Evolutionary conservation across 2,797 vertebrate genomes (phyloP).

Genomic region (Manis javanica): DNA sequence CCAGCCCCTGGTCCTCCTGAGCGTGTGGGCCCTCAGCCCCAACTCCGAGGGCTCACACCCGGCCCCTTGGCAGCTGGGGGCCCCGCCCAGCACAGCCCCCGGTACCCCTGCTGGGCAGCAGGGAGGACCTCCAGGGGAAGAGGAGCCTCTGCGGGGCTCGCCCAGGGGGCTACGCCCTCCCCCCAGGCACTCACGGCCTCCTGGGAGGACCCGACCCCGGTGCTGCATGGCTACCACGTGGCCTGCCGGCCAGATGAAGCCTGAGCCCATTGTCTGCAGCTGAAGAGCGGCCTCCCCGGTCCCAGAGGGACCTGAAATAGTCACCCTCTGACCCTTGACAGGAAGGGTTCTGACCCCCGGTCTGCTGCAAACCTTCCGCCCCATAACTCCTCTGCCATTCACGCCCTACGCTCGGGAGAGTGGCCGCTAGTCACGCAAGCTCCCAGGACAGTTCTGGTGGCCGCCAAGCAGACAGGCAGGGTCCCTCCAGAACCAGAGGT

Average conservation of each 20-base stretch:
- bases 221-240: too few relatives aligned
- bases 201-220: too few relatives aligned
- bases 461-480: background rate
- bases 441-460: too few relatives aligned
- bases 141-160: background rate
- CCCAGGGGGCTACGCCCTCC: too few relatives aligned
- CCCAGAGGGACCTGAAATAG: rapidly evolving
- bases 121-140: background rate
- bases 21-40: rapidly evolving
- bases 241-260: too few relatives aligned
- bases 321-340: background rate
- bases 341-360: background rate
- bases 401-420: rapidly evolving
- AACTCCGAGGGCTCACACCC: too few relatives aligned
- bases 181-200: background rate
- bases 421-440: too few relatives aligned
- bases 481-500: background rate
- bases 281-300: rapidly evolving
- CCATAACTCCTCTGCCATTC: rapidly evolving
- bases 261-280: background rate
- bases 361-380: background rate
- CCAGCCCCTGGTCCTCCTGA: rapidly evolving
- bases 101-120: background rate
- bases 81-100: background rate
- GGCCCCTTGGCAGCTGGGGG: rapidly evolving